Evolutionary conservation across 2,797 vertebrate species (phyloP).

Genomic region (Anguilla megastoma): DNA sequence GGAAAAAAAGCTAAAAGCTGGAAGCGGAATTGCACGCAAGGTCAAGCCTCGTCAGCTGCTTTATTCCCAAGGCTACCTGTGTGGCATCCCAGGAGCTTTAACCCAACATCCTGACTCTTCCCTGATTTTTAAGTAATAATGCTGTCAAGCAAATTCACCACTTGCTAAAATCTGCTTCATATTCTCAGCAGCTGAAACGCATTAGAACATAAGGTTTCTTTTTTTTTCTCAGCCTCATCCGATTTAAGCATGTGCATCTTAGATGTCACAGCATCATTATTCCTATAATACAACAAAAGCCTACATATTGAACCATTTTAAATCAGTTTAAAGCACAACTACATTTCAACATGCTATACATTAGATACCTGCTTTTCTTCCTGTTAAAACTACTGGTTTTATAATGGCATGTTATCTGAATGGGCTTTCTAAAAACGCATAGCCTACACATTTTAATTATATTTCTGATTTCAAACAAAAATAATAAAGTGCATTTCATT

Average conservation of each 20-base stretch:
- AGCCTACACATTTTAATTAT: background rate
- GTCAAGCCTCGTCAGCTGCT: constrained; percentile 40
- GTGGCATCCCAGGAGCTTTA: constrained; percentile 35
- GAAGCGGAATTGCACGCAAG: constrained; percentile 12
- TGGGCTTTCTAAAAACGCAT: background rate
- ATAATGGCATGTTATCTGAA: background rate
- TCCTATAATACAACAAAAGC: background rate
- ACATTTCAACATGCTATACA: background rate
- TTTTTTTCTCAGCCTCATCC: background rate
- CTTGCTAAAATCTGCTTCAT: constrained; percentile 22
- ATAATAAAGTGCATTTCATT: background rate
- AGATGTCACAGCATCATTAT: background rate
- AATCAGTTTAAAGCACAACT: background rate
- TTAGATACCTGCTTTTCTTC: background rate
- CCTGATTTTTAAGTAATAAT: constrained; percentile 48
- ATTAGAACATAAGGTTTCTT: background rate
- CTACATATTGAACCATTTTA: background rate
- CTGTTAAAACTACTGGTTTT: background rate
- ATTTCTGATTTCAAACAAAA: background rate
- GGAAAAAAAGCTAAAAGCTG: constrained; percentile 26
- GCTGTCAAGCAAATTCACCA: constrained; percentile 38
- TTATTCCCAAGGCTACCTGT: constrained; percentile 37
- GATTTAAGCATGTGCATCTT: background rate
- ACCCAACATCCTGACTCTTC: constrained; percentile 40
- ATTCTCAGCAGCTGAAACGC: background rate